Percentiles rank a stretch among this genome's conserved stretches.
phyloP scores from a whole-genome alignment of 2,113 vertebrate genomes.

The Pangasianodon gigas region DNA sequence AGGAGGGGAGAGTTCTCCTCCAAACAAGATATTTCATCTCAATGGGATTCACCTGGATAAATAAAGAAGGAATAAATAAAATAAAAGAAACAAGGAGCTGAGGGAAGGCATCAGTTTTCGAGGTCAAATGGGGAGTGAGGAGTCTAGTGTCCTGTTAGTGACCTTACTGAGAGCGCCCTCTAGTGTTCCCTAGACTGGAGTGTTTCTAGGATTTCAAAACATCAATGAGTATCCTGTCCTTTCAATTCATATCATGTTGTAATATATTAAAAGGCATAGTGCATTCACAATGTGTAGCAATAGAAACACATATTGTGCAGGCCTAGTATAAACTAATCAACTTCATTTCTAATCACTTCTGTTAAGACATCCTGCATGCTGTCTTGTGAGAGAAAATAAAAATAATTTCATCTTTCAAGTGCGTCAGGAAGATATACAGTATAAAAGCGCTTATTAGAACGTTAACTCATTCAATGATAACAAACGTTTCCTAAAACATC shows the following conservation, averaged over 20 bases:
- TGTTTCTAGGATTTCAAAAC: background rate
- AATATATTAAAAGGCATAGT: background rate
- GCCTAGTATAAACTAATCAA: background rate
- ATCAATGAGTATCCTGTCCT: background rate
- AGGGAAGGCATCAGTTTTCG: background rate
- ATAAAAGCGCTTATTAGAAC: background rate
- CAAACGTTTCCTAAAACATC: background rate
- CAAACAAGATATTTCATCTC: conserved; percentile 27
- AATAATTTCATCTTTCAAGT: background rate
- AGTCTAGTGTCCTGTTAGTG: conserved; percentile 2
- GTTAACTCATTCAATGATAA: background rate
- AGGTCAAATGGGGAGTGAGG: conserved; percentile 9
- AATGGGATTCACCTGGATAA: conserved; percentile 23
- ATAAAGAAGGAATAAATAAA: conserved; percentile 6
- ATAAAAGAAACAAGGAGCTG: background rate
- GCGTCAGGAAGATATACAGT: too few species aligned
- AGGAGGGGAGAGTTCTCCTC: conserved; percentile 3
- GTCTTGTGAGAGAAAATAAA: background rate
- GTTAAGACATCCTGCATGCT: background rate
- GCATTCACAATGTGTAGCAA: background rate
- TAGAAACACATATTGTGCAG: too few species aligned
- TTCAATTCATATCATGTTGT: too few species aligned
- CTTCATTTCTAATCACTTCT: background rate
- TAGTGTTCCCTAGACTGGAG: conserved; percentile 33
- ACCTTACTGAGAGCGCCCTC: conserved; percentile 52